A percentile compares a stretch with the other conserved stretches of the same genome.
Evolutionary conservation across 2,113 vertebrate genomes (phyloP).

Genomic region (Scophthalmus maximus): DNA sequence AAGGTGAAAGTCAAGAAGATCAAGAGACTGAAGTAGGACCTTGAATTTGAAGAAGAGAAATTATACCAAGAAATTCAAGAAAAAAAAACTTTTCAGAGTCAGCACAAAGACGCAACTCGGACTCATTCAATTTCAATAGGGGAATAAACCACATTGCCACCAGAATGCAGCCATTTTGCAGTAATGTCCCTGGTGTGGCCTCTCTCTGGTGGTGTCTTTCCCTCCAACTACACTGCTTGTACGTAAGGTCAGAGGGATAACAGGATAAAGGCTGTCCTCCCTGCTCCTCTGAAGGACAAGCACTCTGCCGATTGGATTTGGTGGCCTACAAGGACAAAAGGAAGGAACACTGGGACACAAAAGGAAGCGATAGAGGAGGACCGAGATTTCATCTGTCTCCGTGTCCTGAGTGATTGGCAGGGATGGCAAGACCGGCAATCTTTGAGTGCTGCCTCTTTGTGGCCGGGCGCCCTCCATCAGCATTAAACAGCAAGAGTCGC

Average conservation of each 20-base stretch:
- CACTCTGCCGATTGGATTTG: constrained; percentile 80
- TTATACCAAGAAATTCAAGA: constrained; percentile 34
- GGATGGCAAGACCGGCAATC: constrained; percentile 60
- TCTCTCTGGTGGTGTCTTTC: constrained; percentile 36
- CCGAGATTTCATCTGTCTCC: constrained; percentile 77
- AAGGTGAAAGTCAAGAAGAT: constrained; percentile 42
- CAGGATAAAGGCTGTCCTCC: constrained; percentile 80
- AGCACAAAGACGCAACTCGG: constrained; percentile 52
- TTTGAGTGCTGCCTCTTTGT: constrained; percentile 61
- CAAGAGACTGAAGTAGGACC: constrained; percentile 9
- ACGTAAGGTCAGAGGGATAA: constrained; percentile 79
- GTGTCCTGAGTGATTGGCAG: constrained; percentile 76
- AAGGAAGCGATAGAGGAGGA: constrained; percentile 71
- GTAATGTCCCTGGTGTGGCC: constrained; percentile 57
- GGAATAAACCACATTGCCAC: constrained; percentile 31
- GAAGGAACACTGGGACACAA: constrained; percentile 68
- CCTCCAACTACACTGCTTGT: constrained; percentile 61
- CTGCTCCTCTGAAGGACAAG: constrained; percentile 75
- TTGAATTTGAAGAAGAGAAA: constrained; percentile 49
- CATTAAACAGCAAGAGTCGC: constrained; percentile 45
- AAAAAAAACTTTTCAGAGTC: constrained; percentile 50
- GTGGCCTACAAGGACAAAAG: constrained; percentile 78
- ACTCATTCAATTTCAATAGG: constrained; percentile 49
- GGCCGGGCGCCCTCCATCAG: constrained; percentile 60
- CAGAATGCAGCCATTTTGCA: constrained; percentile 39